A percentile compares a stretch with the other conserved stretches of the same genome.
Evolutionary conservation across 1,140 invertebrate species (phyloP).

Genomic region (Conus ventricosus): DNA sequence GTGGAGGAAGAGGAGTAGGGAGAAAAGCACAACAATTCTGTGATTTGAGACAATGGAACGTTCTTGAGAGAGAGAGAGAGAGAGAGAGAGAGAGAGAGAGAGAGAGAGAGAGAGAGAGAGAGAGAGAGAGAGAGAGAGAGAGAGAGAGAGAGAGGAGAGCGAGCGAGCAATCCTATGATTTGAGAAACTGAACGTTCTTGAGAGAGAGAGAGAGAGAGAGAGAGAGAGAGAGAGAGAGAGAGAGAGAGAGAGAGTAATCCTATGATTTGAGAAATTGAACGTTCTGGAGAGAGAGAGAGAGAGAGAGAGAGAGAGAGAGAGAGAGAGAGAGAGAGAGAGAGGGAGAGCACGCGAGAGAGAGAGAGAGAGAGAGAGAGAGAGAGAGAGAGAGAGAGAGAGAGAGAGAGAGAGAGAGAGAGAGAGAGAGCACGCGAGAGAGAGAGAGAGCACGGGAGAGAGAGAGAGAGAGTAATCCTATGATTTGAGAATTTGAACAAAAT

Average conservation of each 20-base stretch:
- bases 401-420: constrained; percentile 23
- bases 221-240: constrained; percentile 23
- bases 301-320: constrained; percentile 11
- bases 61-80: constrained; percentile 7
- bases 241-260: too few species aligned
- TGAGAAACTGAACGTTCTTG: too few species aligned
- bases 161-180: too few species aligned
- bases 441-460: background rate
- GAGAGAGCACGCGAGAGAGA: constrained; percentile 16
- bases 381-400: background rate
- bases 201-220: too few species aligned
- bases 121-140: constrained; percentile 19
- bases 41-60: too few species aligned
- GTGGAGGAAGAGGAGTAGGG: background rate
- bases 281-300: background rate
- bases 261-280: too few species aligned
- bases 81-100: constrained; percentile 32
- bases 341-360: constrained; percentile 27
- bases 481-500: too few species aligned
- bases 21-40: background rate
- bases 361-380: background rate
- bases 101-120: too few species aligned
- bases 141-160: constrained; percentile 28
- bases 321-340: background rate
- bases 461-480: too few species aligned